Conservation (phyloP, 2,888 invertebrate species). For the Pyralis farinalis region DNA sequence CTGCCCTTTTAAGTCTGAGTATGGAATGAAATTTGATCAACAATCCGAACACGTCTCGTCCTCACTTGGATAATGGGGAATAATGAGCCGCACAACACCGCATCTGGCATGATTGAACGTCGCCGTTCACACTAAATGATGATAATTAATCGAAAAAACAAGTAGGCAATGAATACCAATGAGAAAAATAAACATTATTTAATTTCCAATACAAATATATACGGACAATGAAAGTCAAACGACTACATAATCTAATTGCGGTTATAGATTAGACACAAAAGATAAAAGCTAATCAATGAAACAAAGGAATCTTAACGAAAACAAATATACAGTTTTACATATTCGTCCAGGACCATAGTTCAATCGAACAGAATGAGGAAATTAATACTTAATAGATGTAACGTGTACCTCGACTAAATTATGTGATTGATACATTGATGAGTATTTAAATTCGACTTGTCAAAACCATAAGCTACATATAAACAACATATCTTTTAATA, state of each 20-base stretch:
- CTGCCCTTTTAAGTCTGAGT: constrained; percentile 36
- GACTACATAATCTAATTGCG: constrained; percentile 1
- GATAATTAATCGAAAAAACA: constrained; percentile 44
- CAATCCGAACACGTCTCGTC: constrained; percentile 56
- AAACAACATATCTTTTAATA: no score
- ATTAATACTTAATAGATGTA: no score
- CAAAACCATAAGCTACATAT: no score
- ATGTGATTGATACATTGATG: no score
- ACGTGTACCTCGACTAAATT: no score
- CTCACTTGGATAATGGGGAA: constrained; percentile 54
- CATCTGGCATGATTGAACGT: constrained; percentile 51
- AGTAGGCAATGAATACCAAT: constrained; percentile 10
- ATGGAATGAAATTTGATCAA: constrained; percentile 44
- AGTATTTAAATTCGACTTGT: no score
- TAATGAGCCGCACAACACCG: constrained; percentile 51
- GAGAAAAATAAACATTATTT: constrained; percentile 13
- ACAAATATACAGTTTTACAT: no score
- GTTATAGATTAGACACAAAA: neutral
- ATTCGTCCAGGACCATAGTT: no score
- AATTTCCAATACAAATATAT: constrained; percentile 10
- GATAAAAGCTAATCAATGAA: neutral
- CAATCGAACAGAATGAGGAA: no score
- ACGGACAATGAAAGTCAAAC: constrained; percentile 8
- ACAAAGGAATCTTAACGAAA: no score
- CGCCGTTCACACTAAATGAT: constrained; percentile 40